Conservation (phyloP, 2,113 vertebrate genomes). For the Forbesichthys papilliferus region DNA sequence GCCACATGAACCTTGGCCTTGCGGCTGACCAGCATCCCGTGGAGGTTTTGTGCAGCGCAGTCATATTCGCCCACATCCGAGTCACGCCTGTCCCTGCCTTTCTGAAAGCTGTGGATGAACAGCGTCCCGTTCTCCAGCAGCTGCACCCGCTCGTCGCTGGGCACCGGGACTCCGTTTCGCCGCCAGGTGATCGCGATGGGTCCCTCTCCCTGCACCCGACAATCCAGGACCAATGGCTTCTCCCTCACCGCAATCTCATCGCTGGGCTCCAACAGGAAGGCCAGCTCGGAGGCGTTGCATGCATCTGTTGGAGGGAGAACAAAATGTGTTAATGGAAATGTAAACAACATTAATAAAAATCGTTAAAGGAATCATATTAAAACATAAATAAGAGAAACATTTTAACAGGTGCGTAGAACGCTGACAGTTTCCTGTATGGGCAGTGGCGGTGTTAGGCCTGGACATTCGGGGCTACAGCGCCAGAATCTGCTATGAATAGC, state of each 20-base stretch:
- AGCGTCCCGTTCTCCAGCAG: constrained; percentile 71
- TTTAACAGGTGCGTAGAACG: too few species aligned
- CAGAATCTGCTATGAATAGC: too few species aligned
- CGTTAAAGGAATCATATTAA: too few species aligned
- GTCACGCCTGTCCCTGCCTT: constrained; percentile 53
- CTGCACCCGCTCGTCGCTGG: constrained; percentile 3
- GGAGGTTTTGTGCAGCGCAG: constrained; percentile 68
- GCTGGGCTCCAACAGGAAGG: constrained; percentile 71
- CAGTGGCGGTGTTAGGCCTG: too few species aligned
- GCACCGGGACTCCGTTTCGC: constrained; percentile 49
- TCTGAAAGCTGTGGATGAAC: constrained; percentile 67
- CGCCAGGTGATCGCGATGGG: constrained; percentile 73
- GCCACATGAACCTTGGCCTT: constrained; percentile 70
- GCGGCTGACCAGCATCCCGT: constrained; percentile 73
- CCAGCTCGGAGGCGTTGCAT: constrained; percentile 63
- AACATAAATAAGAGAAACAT: too few species aligned
- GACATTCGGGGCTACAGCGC: too few species aligned
- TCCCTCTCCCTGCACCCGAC: constrained; percentile 72
- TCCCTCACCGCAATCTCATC: constrained; percentile 71
- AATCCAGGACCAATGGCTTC: constrained; percentile 70
- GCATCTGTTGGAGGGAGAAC: constrained; percentile 33
- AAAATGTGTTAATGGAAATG: too few species aligned
- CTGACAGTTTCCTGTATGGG: too few species aligned
- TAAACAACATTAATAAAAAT: too few species aligned
- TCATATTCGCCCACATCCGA: constrained; percentile 64